These are phyloP conservation scores for Muscicapa adusta DNA, from an alignment of 2,113 vertebrate species.

Conservation along the genomic window DNA sequence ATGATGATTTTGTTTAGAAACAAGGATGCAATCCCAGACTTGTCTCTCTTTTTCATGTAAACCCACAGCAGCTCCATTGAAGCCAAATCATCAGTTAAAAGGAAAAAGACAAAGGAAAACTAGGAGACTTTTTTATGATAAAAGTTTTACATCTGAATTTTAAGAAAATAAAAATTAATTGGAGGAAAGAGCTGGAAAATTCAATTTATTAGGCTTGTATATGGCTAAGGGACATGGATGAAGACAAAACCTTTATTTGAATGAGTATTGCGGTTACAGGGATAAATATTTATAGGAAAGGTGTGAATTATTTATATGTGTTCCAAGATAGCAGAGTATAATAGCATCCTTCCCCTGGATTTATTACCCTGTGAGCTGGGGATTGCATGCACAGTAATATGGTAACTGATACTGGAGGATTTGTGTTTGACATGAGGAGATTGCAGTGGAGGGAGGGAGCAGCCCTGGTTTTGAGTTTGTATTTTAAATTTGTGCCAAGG, in stretches of 20 bases:
- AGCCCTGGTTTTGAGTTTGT: background rate
- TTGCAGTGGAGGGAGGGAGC: background rate
- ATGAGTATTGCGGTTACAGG: background rate
- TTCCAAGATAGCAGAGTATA: slow-evolving; percentile 28
- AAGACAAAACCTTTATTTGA: slow-evolving; percentile 13
- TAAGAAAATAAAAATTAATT: background rate
- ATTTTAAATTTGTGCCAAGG: background rate
- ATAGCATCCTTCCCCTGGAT: slow-evolving; percentile 19
- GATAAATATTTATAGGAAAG: slow-evolving; percentile 66
- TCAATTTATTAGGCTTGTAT: background rate
- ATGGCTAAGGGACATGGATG: background rate
- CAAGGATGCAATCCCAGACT: background rate
- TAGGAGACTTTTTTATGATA: background rate
- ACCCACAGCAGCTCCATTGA: background rate
- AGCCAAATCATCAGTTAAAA: background rate
- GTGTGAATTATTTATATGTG: slow-evolving; percentile 66
- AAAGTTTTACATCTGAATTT: background rate
- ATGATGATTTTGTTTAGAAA: background rate
- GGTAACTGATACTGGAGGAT: background rate
- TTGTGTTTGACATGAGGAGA: background rate
- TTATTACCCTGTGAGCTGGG: background rate
- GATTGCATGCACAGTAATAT: background rate
- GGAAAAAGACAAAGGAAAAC: background rate
- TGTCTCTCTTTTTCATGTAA: background rate
- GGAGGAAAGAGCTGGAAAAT: background rate